Evolutionary conservation across 2,888 invertebrate species (phyloP), one percentile per base, ranked within the genome.

Genomic region (Microplitis manilae): DNA sequence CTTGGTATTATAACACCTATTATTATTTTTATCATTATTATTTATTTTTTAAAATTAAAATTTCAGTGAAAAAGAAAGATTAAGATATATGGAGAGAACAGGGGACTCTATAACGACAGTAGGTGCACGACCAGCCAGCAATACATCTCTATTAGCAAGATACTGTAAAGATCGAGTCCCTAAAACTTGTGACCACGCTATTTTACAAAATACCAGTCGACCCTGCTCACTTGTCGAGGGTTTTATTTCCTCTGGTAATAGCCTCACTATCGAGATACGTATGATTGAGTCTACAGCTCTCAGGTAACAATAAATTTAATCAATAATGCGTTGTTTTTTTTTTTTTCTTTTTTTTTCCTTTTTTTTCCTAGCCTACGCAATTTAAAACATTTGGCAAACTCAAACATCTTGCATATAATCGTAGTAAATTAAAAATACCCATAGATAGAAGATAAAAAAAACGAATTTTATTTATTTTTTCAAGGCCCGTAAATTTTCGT

Each of bases 141-240:
- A 96, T 84, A 95, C 95, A 1, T 95, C 95, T 6, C 91, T 96
- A 13, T 92, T 96, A 72, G 96, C 96, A 0, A 92, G 95, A 73
- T 96, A 95, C 89, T 96, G 96, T 88, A 93, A 94, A 74, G 96
- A 96, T 85, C 93, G 95, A 68, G 94, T 96, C 13, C 96, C 96
- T 0, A 92, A 94, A 81, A 96, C 95, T 64, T 96, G 96, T 87
- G 96, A 96, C 87, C 95, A 96, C 84, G 94, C 94, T 0, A 92
- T 96, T 81, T 90, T 96, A 75, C 91, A 91, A 74, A 92, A 93
- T 83, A 87, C 86, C 59, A 90, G 90, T 77, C 92, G 96, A 77
- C 96, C 96, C 0, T 96, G 96, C 86, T 93, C 94, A 0, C 92
- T 95, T 40, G 94, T 94, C 6, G 96, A 96, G 88, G 96, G 96